Base-by-base conservation (phyloP, 2,113 vertebrate genomes). In the Paratilapia polleni region DNA sequence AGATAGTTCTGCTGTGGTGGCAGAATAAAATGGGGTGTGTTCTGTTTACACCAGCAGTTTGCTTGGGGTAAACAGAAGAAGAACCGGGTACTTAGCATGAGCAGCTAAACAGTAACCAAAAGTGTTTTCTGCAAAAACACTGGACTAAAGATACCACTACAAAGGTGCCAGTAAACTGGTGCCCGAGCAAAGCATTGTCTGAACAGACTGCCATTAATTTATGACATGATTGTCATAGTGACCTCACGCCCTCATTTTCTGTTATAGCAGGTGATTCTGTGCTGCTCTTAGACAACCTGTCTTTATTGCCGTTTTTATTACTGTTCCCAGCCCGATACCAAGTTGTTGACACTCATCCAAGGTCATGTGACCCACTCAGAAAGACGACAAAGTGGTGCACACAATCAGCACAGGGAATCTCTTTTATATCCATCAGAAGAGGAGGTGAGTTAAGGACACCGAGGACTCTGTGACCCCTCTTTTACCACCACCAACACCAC, bases 381-480 rank as follows among this genome's bases (percentile, higher is more conserved):
- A 28, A 76, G 60, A 38, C 38, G 86, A 80, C 86, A 74, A 24
- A 84, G 68, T 28, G 70, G 78, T 78, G 70, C 84, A 58, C 70
- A 74, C 36, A 73, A 62, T 58, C 85, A 84, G 70, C 80, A 24
- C 10, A 77, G 70, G 61, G 74, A 11, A 84, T 36, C 77, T 70
- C 63, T 73, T 70, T 76, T 49, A 75, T 83, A 87, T 92, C 87
- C 80, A 85, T 77, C 77, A 73, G 31, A 19, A 82, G 73, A 64
- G 59, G 77, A 87, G 88, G 88, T 87, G 84, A 90, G 60, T 43
- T 58, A 77, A 92, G 95, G 86, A 91, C 92, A 66, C 4, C 1
- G 61, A 66, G 85, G 92, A 93, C 93, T 88, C 87, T 6, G 60
- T 90, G 93, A 94, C 91, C 85, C 54, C 43, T 14, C 52, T 8